Evolutionary conservation across 2,888 invertebrate genomes (phyloP), one percentile per base, ranked within the genome.

Genomic region (Cerastis rubricosa): DNA sequence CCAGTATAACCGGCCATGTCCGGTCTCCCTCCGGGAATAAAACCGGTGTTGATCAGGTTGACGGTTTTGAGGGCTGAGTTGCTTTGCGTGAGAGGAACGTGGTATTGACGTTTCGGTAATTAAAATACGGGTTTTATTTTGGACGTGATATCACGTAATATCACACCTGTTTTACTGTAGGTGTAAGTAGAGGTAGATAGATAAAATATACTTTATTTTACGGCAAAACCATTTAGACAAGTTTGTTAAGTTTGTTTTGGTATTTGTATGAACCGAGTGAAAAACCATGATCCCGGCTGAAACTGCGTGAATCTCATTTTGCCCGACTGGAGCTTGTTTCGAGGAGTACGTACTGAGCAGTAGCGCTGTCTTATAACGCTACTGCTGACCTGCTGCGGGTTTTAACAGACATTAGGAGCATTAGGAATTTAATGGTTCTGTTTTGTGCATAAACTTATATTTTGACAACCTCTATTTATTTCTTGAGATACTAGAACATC

Each of bases 61-160:
- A 65, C 68, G 67, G 29, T 65, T 74, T 79, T 51, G 43, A 68
- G 25, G 25, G 7, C 29, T 74, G 78, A 59, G 2, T 14, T 19
- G 64, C 54, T 29, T 71, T 78, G 79, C 65, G 17, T 29, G 9
- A 14, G 7, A 19, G 19, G 19, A 43, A 17, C 29, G 65, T 75
- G 75, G 40, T 80, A 81, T 76, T 69, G 81, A 51, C 81, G 17
- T 49, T 65, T 51, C 14, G 14, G 40, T 75, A 54, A 79, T 79
- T 68, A 80, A 79, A 69, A 65, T 29, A 7, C 14, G 40, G 29
- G 66, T 61, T 74, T 40, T 65, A 71, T 79, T 78, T 78, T 65
- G 2, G 12, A 57, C 5, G 12, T 78, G 19, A 45, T 12, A 17
- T 47, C n/a, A 35, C 7, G 40, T 63, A 19, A 51, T 14, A 22